Conservation (phyloP, 2,797 vertebrate genomes). For the Tauraco hartlaubi region DNA sequence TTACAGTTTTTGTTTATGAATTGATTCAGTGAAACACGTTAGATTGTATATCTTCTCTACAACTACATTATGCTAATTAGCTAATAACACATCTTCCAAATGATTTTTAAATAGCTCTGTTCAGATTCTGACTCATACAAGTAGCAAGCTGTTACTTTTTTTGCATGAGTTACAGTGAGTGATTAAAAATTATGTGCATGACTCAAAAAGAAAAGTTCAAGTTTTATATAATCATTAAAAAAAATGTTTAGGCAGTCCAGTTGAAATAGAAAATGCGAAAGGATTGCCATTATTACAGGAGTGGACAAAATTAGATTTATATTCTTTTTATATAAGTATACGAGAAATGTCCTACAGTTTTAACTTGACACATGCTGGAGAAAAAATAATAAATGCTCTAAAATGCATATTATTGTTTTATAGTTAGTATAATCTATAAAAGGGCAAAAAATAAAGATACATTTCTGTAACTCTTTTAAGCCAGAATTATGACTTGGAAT, state of each 20-base stretch:
- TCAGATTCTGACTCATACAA: constrained; percentile 70
- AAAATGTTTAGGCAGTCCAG: constrained; percentile 23
- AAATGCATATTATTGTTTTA: background rate
- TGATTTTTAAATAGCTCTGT: constrained; percentile 68
- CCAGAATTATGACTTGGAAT: background rate
- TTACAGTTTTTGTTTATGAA: constrained; percentile 68
- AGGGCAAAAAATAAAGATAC: background rate
- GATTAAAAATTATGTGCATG: constrained; percentile 65
- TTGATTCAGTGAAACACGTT: constrained; percentile 43
- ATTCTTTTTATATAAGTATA: background rate
- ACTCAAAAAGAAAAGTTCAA: constrained; percentile 70
- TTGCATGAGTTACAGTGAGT: constrained; percentile 52
- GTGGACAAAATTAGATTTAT: background rate
- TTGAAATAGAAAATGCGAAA: background rate
- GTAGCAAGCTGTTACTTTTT: constrained; percentile 71
- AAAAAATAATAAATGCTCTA: background rate
- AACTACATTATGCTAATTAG: constrained; percentile 70
- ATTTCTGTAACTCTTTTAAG: background rate
- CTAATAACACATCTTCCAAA: constrained; percentile 70
- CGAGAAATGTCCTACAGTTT: background rate
- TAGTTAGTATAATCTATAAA: background rate
- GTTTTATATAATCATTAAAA: constrained; percentile 52
- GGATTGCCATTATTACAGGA: background rate
- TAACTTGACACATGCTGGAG: background rate
- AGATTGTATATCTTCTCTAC: constrained; percentile 54